Conservation (phyloP, 1,140 invertebrate species). For the Linepithema humile region DNA sequence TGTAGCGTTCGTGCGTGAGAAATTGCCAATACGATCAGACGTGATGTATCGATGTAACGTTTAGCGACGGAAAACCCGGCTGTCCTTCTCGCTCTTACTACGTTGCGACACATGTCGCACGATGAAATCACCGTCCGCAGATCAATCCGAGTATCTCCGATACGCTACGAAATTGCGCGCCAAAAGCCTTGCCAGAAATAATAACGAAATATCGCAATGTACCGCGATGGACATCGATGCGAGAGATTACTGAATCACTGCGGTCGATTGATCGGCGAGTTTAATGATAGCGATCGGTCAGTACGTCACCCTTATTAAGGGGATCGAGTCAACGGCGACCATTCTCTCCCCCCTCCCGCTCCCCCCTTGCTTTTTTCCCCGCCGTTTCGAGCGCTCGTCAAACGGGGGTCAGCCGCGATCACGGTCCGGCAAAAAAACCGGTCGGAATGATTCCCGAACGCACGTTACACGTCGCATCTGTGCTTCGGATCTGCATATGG, state of each 20-base stretch:
- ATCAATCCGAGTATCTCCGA: conserved; percentile 16
- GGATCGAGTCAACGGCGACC: background rate
- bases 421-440: conserved; percentile 73
- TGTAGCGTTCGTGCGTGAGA: conserved; percentile 68
- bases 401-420: conserved; percentile 6
- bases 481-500: conserved; percentile 83
- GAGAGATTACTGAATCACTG: conserved; percentile 13
- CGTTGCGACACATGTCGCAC: conserved; percentile 41
- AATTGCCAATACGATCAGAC: conserved; percentile 65
- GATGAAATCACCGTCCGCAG: conserved; percentile 15
- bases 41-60: conserved; percentile 59
- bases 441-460: conserved; percentile 73
- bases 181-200: background rate
- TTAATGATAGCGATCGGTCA: conserved; percentile 51
- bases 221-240: background rate
- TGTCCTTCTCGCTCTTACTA: background rate
- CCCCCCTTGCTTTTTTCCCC: conserved; percentile 10
- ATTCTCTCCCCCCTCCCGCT: no score
- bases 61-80: conserved; percentile 28
- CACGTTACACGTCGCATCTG: conserved; percentile 77
- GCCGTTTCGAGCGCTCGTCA: conserved; percentile 35
- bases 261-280: conserved; percentile 11
- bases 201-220: conserved; percentile 5
- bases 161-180: conserved; percentile 18
- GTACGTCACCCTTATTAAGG: conserved; percentile 33